phyloP scores from a whole-genome alignment of 2,113 vertebrate species.

The Engraulis encrasicolus region DNA sequence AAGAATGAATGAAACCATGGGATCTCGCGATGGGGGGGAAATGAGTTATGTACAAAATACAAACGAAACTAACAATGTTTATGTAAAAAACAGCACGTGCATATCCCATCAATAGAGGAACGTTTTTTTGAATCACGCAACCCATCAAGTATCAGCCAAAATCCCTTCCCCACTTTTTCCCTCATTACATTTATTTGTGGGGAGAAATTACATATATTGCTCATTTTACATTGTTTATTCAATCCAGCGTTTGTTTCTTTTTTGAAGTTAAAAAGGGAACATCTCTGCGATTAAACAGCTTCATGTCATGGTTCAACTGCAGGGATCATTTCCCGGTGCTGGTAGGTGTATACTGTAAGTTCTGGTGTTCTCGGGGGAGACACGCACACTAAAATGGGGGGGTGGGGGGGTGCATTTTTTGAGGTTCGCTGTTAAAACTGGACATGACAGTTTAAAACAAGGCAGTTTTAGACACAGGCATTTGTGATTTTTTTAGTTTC shows the following conservation, averaged over 20 bases:
- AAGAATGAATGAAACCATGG: slow-evolving; percentile 68
- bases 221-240: slow-evolving; percentile 64
- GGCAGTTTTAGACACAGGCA: slow-evolving; percentile 81
- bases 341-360: slow-evolving; percentile 59
- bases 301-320: slow-evolving; percentile 27
- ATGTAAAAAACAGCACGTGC: slow-evolving; percentile 67
- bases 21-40: not conserved
- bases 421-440: slow-evolving; percentile 72
- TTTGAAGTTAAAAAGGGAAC: slow-evolving; percentile 54
- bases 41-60: slow-evolving; percentile 56
- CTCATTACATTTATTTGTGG: slow-evolving; percentile 65
- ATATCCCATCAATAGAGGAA: slow-evolving; percentile 72
- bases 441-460: slow-evolving; percentile 76
- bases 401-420: too few species aligned
- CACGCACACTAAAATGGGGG: slow-evolving; percentile 8
- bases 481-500: slow-evolving; percentile 72
- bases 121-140: slow-evolving; percentile 39
- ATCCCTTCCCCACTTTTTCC: slow-evolving; percentile 55
- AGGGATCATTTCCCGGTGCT: slow-evolving; percentile 69
- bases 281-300: slow-evolving; percentile 61
- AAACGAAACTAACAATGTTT: slow-evolving; percentile 57
- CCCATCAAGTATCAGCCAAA: slow-evolving; percentile 66
- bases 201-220: slow-evolving; percentile 73
- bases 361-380: slow-evolving; percentile 59
- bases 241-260: slow-evolving; percentile 63